A percentile compares a stretch with the other conserved stretches of the same genome.
Evolutionary conservation across 1,140 invertebrate genomes (phyloP).

Genomic region (Trichonephila inaurata): DNA sequence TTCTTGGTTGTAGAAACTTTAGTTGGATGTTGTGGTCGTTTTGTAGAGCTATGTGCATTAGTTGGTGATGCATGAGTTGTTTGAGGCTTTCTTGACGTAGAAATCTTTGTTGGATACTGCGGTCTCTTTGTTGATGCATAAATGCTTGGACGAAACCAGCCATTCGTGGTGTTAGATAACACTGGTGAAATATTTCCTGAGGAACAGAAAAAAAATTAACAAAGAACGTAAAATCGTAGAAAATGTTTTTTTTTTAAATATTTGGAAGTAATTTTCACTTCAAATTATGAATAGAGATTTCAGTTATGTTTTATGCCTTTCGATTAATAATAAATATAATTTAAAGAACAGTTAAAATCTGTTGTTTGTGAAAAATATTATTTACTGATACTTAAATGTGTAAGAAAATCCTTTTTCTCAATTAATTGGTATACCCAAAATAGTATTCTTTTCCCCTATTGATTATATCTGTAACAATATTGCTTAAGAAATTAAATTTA

Average conservation of each 20-base stretch:
- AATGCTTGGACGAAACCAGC: slow-evolving; percentile 27
- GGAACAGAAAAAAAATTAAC: background rate
- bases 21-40: background rate
- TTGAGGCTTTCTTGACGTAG: background rate
- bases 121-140: background rate
- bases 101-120: background rate
- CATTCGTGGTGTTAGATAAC: background rate
- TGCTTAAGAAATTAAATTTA: too few species aligned
- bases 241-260: background rate
- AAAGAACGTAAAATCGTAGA: background rate
- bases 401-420: too few species aligned
- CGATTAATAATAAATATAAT: too few species aligned
- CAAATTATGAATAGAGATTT: too few species aligned
- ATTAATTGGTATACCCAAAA: too few species aligned
- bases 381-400: too few species aligned
- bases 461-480: too few species aligned
- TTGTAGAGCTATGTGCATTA: background rate
- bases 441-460: too few species aligned
- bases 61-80: background rate
- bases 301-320: too few species aligned
- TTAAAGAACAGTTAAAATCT: too few species aligned
- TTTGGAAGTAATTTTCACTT: background rate
- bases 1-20: background rate
- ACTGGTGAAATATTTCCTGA: background rate
- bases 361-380: too few species aligned